Conservation (phyloP, 2,797 vertebrate genomes). For the Pterois miles region DNA sequence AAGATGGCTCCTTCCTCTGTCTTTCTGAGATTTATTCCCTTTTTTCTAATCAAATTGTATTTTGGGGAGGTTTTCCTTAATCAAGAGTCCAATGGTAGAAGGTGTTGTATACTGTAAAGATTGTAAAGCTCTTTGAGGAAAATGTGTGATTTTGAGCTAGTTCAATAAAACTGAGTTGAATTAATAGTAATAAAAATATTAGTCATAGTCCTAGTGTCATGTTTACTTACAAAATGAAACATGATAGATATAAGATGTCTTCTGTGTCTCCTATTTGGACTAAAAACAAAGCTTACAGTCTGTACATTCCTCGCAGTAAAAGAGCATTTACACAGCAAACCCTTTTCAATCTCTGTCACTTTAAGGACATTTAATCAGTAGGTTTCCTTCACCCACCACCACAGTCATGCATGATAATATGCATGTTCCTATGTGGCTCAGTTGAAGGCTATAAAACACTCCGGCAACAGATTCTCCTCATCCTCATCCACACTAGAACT, state of each 20-base stretch:
- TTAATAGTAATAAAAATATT: neutral
- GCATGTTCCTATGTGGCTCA: slow-evolving; percentile 44
- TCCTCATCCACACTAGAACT: slow-evolving; percentile 10
- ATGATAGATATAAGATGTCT: neutral
- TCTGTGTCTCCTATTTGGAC: neutral
- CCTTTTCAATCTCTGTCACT: slow-evolving; percentile 45
- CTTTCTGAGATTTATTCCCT: neutral
- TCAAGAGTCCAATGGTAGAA: neutral
- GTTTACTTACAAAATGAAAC: neutral
- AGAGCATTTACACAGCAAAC: slow-evolving; percentile 7
- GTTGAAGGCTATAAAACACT: slow-evolving; percentile 49
- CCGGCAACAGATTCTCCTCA: slow-evolving; percentile 32
- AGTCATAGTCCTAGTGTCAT: neutral
- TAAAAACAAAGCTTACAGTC: slow-evolving; percentile 17
- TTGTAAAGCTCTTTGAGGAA: neutral
- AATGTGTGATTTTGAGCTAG: neutral
- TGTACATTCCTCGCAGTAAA: slow-evolving; percentile 19
- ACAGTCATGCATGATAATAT: slow-evolving; percentile 67
- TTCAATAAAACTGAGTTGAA: neutral
- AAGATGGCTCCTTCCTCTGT: neutral
- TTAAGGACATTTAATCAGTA: slow-evolving; percentile 69
- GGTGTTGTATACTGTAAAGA: neutral
- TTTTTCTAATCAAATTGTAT: neutral
- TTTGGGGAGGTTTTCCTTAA: neutral
- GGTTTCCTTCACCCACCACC: slow-evolving; percentile 59